A percentile compares a stretch with the other conserved stretches of the same genome.
Conservation (phyloP, 2,113 vertebrate species). For the Burhinus bistriatus region DNA sequence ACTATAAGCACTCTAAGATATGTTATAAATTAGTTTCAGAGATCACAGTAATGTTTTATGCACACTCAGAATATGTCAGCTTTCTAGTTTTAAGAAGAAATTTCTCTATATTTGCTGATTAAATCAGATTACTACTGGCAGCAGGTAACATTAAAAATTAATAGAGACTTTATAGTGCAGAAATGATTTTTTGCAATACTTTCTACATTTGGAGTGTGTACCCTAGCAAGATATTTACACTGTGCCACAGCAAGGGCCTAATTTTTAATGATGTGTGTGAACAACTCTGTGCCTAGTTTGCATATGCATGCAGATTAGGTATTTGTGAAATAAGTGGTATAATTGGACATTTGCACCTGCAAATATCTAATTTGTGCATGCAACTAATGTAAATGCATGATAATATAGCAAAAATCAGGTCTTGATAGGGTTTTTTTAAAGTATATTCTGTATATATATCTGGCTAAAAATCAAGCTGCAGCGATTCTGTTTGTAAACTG, state of each 20-base stretch:
- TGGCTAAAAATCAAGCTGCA: not conserved
- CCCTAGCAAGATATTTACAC: conserved; percentile 63
- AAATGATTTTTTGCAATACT: conserved; percentile 9
- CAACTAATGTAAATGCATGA: conserved; percentile 30
- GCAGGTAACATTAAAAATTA: not conserved
- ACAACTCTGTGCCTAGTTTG: conserved; percentile 63
- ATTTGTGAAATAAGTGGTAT: conserved; percentile 65
- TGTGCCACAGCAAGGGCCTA: conserved; percentile 66
- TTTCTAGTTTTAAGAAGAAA: not conserved
- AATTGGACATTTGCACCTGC: conserved; percentile 70
- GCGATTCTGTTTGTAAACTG: not conserved
- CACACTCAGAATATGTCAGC: not conserved
- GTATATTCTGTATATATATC: not conserved
- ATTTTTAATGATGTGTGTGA: conserved; percentile 69
- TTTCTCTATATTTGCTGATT: not conserved
- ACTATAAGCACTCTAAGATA: not conserved
- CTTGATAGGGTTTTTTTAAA: not conserved
- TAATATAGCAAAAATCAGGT: conserved; percentile 8
- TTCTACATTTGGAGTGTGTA: conserved; percentile 44
- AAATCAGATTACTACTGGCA: not conserved
- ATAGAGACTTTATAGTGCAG: not conserved
- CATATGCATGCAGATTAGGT: conserved; percentile 65
- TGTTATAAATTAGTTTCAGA: not conserved
- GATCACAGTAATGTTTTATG: not conserved
- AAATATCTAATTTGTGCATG: conserved; percentile 54